A percentile compares a stretch with the other conserved stretches of the same genome.
Conservation (phyloP, 2,797 vertebrate genomes). For the Limnodromus scolopaceus region DNA sequence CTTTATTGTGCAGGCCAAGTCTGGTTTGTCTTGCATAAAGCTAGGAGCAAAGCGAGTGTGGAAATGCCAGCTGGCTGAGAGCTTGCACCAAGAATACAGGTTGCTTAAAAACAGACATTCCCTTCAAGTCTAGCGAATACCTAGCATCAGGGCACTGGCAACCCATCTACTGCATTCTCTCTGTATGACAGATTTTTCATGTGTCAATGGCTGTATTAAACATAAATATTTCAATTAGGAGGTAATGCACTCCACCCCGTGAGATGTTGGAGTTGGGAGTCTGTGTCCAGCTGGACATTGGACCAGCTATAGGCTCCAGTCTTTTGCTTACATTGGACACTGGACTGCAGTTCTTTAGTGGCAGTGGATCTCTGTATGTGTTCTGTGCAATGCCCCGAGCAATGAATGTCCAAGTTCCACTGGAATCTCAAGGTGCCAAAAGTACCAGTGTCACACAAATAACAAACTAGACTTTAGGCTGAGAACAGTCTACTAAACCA, state of each 20-base stretch:
- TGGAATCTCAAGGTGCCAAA: not conserved
- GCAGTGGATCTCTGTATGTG: not conserved
- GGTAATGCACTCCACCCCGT: rapidly evolving
- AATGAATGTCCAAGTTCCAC: not conserved
- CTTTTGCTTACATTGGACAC: not conserved
- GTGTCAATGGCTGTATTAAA: not conserved
- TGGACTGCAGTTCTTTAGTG: not conserved
- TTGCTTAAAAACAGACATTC: not conserved
- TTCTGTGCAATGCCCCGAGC: not conserved
- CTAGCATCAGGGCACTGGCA: not conserved
- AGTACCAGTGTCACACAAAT: not conserved
- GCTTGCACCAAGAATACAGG: not conserved
- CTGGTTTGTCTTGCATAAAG: not conserved
- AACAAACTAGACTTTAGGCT: not conserved
- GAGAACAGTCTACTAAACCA: not conserved
- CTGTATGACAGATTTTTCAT: not conserved
- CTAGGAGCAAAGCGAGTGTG: not conserved
- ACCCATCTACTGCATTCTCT: not conserved
- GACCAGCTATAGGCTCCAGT: not conserved
- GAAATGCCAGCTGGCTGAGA: not conserved
- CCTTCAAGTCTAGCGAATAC: not conserved
- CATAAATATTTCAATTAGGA: not conserved
- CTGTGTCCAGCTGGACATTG: not conserved
- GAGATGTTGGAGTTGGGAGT: not conserved
- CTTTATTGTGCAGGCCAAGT: not conserved